Percentiles rank a stretch among this genome's conserved stretches.
These are phyloP conservation scores for Venustoraphidia nigricollis DNA, from an alignment of 2,888 invertebrate genomes.

Conservation along the genomic window DNA sequence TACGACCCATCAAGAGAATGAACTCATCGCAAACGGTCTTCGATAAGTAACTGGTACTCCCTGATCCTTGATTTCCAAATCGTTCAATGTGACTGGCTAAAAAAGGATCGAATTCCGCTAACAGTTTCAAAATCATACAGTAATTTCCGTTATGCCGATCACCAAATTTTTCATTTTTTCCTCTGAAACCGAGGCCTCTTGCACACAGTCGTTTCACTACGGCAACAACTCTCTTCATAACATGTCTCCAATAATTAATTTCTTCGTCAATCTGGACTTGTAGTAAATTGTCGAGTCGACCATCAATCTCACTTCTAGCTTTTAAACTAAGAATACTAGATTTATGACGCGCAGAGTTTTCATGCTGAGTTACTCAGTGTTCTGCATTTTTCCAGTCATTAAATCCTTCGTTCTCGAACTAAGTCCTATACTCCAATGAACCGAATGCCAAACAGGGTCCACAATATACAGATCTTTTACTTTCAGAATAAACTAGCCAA, in stretches of 20 bases:
- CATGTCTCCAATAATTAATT: conserved; percentile 14
- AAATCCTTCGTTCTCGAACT: conserved; percentile 14
- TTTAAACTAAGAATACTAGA: background rate
- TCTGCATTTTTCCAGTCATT: conserved; percentile 15
- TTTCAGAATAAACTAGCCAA: conserved; percentile 9
- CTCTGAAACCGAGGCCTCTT: conserved; percentile 14
- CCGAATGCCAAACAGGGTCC: conserved; percentile 7
- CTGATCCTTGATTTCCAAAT: conserved; percentile 16
- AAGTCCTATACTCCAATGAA: conserved; percentile 1
- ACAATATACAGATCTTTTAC: conserved; percentile 10
- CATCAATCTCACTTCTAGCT: conserved; percentile 8
- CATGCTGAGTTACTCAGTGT: conserved; percentile 12
- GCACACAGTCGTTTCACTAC: conserved; percentile 12
- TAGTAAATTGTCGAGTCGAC: conserved; percentile 12
- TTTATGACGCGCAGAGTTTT: conserved; percentile 14
- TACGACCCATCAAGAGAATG: conserved; percentile 16
- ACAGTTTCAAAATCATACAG: conserved; percentile 15
- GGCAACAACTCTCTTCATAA: conserved; percentile 13
- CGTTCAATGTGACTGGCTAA: conserved; percentile 15
- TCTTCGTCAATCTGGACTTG: conserved; percentile 8
- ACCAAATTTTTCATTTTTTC: conserved; percentile 13
- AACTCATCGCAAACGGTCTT: conserved; percentile 18
- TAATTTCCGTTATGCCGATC: conserved; percentile 17
- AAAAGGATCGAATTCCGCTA: conserved; percentile 18
- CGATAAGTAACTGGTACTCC: conserved; percentile 16